phyloP scores from a whole-genome alignment of 1,140 invertebrate genomes.

The Macrobrachium nipponense region DNA sequence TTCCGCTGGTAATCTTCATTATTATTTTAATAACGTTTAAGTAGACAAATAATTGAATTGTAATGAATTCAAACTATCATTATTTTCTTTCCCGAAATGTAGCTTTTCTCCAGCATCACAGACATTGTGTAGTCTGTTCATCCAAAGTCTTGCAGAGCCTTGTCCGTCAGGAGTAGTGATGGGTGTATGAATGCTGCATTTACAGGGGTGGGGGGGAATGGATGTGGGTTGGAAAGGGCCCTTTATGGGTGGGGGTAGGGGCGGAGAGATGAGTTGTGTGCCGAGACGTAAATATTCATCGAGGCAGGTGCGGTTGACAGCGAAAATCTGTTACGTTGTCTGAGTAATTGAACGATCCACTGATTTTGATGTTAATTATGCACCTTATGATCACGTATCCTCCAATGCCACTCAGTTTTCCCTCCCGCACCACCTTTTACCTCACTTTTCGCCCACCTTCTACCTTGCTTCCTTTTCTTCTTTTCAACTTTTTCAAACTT shows the following conservation, averaged over 20 bases:
- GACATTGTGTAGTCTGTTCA: too few relatives aligned
- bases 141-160: too few relatives aligned
- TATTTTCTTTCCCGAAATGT: too few relatives aligned
- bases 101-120: too few relatives aligned
- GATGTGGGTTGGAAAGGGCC: background rate
- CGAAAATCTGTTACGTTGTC: slow-evolving; percentile 28
- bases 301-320: slow-evolving; percentile 39
- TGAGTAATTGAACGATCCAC: slow-evolving; percentile 32
- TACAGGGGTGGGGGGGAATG: background rate
- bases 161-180: too few relatives aligned
- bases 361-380: slow-evolving; percentile 42
- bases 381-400: background rate
- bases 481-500: background rate
- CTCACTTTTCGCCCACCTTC: background rate
- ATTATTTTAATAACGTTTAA: too few relatives aligned
- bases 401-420: too few relatives aligned
- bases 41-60: too few relatives aligned
- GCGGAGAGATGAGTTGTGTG: slow-evolving; percentile 2
- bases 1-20: too few relatives aligned
- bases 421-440: background rate
- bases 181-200: background rate
- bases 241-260: too few relatives aligned
- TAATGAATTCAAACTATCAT: too few relatives aligned
- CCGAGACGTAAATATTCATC: slow-evolving; percentile 51
- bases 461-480: background rate